Evolutionary conservation across 2,888 invertebrate genomes (phyloP), one percentile per base, ranked within the genome.

Genomic region (Allolobophora icterica): DNA sequence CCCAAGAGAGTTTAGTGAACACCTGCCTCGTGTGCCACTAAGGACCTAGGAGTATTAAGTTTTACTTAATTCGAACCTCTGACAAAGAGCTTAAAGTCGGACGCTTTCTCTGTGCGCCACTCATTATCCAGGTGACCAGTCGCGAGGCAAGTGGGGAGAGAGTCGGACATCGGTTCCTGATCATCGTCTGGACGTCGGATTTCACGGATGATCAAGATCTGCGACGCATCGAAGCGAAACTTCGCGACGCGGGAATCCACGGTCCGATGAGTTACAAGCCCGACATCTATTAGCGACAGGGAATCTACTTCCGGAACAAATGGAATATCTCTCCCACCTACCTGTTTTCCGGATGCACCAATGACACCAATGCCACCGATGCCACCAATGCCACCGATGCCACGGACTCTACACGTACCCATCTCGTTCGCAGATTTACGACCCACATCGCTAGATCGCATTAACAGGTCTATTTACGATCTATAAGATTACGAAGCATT

Each of bases 121-220:
- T 71, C 71, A 30, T 35, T 87, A 0, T 35, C 34, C 87, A 87
- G 87, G 87, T 87, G 87, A 87, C 87, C 87, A 87, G 87, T 87
- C 87, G 21, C 21, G 38, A 34, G 35, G 38, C 38, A 17, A 87
- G 87, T 17, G 24, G 35, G 38, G 35, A 87, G 15, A 87, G 87
- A 30, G 4, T 38, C 21, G 87, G 87, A 87, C 38, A 38, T 35
- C 87, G 87, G 24, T 33, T 13, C 34, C 35, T 35, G 35, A 2
- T 87, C 35, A 38, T 35, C 87, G 87, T 87, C 38, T 87, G n/a
- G 21, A 34, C 38, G 38, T 24, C 35, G 34, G 87, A 87, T 15
- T 87, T 87, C 38, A 34, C 38, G 21, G 87, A 87, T 38, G 87
- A 87, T 0, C 34, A 35, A 34, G 34, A 87, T 17, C 35, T 87